phyloP scores from a whole-genome alignment of 2,797 vertebrate species.

The Oceanodroma leucorhoa region DNA sequence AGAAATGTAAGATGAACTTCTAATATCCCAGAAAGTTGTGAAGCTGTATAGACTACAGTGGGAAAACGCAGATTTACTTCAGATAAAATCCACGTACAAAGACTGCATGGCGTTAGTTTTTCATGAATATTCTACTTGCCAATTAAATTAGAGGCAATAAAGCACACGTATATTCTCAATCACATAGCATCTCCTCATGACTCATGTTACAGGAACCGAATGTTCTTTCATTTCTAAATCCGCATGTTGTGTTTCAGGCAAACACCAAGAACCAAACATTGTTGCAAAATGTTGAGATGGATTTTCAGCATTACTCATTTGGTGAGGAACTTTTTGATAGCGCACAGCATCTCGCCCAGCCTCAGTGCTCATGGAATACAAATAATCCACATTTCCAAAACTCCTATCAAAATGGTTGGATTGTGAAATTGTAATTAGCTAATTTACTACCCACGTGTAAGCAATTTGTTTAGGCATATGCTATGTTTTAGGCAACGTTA shows the following conservation, averaged over 20 bases:
- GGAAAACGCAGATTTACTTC: neutral
- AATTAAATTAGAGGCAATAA: slow-evolving; percentile 40
- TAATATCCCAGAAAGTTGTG: neutral
- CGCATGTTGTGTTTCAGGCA: neutral
- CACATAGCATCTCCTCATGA: neutral
- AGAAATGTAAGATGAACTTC: neutral
- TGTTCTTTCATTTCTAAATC: slow-evolving; percentile 32
- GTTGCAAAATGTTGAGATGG: neutral
- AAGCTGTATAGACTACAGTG: neutral
- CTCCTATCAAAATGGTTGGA: neutral
- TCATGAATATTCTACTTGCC: slow-evolving; percentile 11
- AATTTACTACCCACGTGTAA: neutral
- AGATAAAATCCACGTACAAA: neutral
- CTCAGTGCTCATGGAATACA: neutral
- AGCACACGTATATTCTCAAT: neutral
- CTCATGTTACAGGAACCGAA: slow-evolving; percentile 25
- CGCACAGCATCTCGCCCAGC: neutral
- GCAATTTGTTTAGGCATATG: neutral
- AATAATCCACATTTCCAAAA: neutral
- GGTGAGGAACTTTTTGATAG: neutral
- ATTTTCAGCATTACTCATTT: slow-evolving; percentile 24
- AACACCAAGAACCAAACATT: slow-evolving; percentile 14
- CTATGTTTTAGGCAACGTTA: neutral
- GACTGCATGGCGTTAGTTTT: neutral
- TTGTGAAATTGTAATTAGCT: neutral